Conservation (phyloP, 1,140 invertebrate genomes). For the Caenorhabditis latens region DNA sequence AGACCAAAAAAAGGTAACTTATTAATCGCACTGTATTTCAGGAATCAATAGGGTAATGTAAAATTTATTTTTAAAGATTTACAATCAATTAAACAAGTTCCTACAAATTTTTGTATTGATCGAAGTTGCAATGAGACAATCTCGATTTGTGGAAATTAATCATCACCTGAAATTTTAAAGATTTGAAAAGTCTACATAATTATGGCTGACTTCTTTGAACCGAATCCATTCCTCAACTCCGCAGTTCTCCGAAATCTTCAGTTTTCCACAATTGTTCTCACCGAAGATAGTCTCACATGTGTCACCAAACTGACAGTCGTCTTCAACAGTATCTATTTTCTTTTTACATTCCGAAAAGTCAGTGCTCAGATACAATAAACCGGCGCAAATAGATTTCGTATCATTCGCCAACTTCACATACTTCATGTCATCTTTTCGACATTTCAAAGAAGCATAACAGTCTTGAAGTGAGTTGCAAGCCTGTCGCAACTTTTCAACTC, state of each 20-base stretch:
- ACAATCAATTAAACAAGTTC: neutral
- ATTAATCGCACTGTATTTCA: too few species aligned
- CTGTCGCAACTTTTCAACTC: neutral
- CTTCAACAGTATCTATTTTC: neutral
- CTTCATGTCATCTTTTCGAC: neutral
- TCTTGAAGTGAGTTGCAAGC: neutral
- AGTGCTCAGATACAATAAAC: neutral
- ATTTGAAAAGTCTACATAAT: too few species aligned
- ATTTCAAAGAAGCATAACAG: slow-evolving; percentile 1
- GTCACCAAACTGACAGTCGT: neutral
- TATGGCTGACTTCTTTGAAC: neutral
- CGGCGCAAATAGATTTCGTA: neutral
- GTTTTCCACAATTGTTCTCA: neutral
- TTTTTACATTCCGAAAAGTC: neutral
- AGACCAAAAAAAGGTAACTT: too few species aligned
- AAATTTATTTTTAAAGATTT: too few species aligned
- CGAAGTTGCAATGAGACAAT: neutral
- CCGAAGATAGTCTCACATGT: neutral
- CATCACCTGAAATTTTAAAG: neutral
- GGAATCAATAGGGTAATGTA: too few species aligned
- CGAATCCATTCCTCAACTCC: neutral
- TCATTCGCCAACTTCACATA: neutral
- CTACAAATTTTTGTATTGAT: neutral
- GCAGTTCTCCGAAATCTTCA: neutral
- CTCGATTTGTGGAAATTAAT: neutral